Evolutionary conservation across 2,113 vertebrate genomes (phyloP).

Genomic region (Riparia riparia): DNA sequence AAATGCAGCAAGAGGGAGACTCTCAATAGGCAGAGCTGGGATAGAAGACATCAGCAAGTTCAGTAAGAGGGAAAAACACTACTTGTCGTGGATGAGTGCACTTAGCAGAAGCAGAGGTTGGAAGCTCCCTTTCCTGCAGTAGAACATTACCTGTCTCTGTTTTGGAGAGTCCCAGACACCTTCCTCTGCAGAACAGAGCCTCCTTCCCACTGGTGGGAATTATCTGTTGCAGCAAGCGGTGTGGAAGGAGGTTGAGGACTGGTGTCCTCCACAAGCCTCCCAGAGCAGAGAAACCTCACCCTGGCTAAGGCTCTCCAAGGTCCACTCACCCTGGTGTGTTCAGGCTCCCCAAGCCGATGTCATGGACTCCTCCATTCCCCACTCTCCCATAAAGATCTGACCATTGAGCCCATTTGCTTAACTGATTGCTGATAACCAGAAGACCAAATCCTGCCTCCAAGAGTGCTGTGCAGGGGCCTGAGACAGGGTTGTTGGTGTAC

Average conservation of each 20-base stretch:
- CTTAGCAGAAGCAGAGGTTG: background rate
- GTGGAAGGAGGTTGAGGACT: background rate
- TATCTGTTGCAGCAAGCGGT: rapidly evolving
- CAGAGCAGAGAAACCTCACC: background rate
- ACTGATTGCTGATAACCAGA: background rate
- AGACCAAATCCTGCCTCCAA: background rate
- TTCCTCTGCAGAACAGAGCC: background rate
- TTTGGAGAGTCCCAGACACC: background rate
- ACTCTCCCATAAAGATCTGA: background rate
- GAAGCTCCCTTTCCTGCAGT: background rate
- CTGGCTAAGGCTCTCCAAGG: background rate
- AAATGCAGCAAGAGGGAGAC: background rate
- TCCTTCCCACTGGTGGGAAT: background rate
- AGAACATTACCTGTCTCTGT: background rate
- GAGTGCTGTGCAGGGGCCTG: background rate
- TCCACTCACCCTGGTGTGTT: background rate
- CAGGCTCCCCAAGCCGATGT: background rate
- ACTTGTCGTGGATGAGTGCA: rapidly evolving
- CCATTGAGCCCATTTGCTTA: background rate
- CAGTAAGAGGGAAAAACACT: background rate
- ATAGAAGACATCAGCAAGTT: background rate
- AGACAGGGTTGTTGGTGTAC: background rate
- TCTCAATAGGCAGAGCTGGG: rapidly evolving
- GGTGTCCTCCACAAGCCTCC: background rate
- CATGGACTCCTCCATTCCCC: background rate